Percentiles rank a stretch among this genome's conserved stretches.
Evolutionary conservation across 2,797 vertebrate genomes (phyloP).

Genomic region (Micropoecilia bifurca): DNA sequence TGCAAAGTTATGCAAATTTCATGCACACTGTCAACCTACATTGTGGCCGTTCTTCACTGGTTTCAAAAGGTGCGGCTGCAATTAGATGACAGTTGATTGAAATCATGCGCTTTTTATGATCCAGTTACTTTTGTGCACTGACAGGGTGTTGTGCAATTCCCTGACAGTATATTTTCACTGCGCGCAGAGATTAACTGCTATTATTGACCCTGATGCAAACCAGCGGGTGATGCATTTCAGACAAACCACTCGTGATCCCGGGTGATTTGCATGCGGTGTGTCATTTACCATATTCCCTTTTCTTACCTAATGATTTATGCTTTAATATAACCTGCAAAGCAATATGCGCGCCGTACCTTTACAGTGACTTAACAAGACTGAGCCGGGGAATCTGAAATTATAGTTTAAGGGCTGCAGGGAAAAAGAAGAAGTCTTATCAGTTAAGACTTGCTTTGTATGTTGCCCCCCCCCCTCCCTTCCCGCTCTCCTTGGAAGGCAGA

Average conservation of each 20-base stretch:
- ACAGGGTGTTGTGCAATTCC: conserved; percentile 55
- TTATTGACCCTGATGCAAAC: conserved; percentile 76
- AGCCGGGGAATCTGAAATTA: conserved; percentile 67
- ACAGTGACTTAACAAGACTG: conserved; percentile 73
- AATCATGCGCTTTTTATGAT: conserved; percentile 77
- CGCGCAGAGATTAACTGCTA: conserved; percentile 69
- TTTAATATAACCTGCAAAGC: conserved; percentile 76
- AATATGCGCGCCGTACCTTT: conserved; percentile 47
- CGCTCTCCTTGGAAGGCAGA: conserved; percentile 72
- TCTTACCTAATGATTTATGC: conserved; percentile 80
- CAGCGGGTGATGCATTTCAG: conserved; percentile 69
- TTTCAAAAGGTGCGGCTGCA: conserved; percentile 72
- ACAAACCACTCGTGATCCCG: conserved; percentile 54
- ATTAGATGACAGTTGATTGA: conserved; percentile 81
- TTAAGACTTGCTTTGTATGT: conserved; percentile 77
- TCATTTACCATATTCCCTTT: conserved; percentile 78
- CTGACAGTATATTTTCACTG: conserved; percentile 69
- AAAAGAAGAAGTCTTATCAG: conserved; percentile 72
- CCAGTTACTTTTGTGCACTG: conserved; percentile 69
- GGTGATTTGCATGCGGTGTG: conserved; percentile 68
- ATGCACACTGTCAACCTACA: conserved; percentile 78
- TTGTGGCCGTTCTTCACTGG: conserved; percentile 56
- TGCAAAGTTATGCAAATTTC: conserved; percentile 79
- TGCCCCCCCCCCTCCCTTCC: conserved; percentile 30
- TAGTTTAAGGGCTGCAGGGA: conserved; percentile 73